Percentiles rank a stretch among this genome's conserved stretches.
These are phyloP conservation scores for Paedocypris sp. DNA, from an alignment of 2,113 vertebrate genomes.

Conservation along the genomic window DNA sequence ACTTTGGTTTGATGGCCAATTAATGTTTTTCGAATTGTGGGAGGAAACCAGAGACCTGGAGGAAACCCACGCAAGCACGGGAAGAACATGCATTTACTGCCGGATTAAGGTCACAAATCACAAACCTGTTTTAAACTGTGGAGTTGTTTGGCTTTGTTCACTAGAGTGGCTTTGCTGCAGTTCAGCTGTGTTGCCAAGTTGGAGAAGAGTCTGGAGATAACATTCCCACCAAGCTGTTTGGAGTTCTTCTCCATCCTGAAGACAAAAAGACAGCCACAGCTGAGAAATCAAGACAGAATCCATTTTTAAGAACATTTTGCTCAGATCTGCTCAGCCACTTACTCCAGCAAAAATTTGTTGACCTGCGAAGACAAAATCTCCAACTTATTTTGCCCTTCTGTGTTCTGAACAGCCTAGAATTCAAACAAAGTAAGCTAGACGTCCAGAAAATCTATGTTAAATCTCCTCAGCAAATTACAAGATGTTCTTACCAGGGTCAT, in stretches of 20 bases:
- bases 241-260: conserved; percentile 78
- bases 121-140: conserved; percentile 67
- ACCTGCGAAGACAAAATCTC: conserved; percentile 84
- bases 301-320: neutral
- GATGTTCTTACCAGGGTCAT: conserved; percentile 63
- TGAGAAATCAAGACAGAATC: neutral
- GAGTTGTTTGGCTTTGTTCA: conserved; percentile 77
- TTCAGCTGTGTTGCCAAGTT: conserved; percentile 81
- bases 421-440: neutral
- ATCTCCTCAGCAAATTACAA: neutral
- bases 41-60: no score
- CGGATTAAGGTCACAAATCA: neutral
- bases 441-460: neutral
- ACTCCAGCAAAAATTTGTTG: conserved; percentile 82
- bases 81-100: neutral
- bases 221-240: conserved; percentile 66
- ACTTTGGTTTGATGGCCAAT: no score
- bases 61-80: no score
- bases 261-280: conserved; percentile 17
- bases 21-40: no score
- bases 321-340: conserved; percentile 48
- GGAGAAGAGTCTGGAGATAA: conserved; percentile 77
- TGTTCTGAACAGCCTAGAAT: conserved; percentile 70
- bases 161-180: conserved; percentile 81
- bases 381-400: conserved; percentile 76